These are phyloP conservation scores for Onychostruthus taczanowskii DNA, from an alignment of 2,113 vertebrate species.

Conservation along the genomic window DNA sequence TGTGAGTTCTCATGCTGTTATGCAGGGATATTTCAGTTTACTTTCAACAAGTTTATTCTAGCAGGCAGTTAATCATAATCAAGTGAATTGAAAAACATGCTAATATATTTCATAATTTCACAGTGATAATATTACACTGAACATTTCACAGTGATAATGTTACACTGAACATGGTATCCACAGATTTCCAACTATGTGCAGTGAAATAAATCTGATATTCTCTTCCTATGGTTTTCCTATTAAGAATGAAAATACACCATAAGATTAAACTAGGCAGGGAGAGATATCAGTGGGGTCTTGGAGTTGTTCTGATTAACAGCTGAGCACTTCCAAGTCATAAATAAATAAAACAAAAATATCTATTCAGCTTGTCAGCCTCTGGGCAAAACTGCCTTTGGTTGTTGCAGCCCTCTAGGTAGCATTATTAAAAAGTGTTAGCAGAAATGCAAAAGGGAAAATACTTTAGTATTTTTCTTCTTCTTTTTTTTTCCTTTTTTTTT, in stretches of 20 bases:
- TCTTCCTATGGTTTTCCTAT: slow-evolving; percentile 24
- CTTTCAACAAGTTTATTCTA: not conserved
- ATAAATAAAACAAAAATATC: not conserved
- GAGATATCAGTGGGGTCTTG: not conserved
- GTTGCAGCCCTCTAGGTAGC: not conserved
- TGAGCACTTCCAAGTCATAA: not conserved
- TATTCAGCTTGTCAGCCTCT: not conserved
- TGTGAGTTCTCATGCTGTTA: not conserved
- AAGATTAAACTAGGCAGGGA: not conserved
- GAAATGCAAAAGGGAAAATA: not conserved
- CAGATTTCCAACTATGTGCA: not conserved
- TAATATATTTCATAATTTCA: not conserved
- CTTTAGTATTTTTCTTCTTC: not conserved
- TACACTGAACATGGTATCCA: not conserved
- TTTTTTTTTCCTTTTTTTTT: not conserved
- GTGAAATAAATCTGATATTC: not conserved
- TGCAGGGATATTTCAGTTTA: not conserved
- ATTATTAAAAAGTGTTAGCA: not conserved
- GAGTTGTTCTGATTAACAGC: not conserved
- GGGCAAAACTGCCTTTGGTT: slow-evolving; percentile 10
- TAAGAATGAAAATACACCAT: slow-evolving; percentile 21
- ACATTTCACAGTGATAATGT: not conserved
- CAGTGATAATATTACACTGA: not conserved
- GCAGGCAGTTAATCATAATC: not conserved
- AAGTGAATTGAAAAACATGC: not conserved